Percentiles rank a stretch among this genome's conserved stretches.
Evolutionary conservation across 2,113 vertebrate genomes (phyloP).

Genomic region (Ammodytes dubius): DNA sequence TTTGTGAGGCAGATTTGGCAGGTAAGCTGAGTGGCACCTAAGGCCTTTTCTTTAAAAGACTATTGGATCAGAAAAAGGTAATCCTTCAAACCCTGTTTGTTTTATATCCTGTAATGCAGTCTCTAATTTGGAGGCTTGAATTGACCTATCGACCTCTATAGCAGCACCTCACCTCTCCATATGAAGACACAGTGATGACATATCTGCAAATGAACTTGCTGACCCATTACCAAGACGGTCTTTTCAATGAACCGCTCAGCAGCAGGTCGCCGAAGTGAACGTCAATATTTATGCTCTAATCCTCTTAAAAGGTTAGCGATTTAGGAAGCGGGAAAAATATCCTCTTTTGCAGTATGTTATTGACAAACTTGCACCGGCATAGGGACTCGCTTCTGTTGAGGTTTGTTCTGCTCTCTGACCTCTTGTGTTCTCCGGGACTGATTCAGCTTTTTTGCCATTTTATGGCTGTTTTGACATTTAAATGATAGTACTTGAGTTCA

Average conservation of each 20-base stretch:
- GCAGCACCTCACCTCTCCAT: not conserved
- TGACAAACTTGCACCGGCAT: not conserved
- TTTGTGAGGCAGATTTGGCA: slow-evolving; percentile 63
- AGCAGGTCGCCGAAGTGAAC: slow-evolving; percentile 32
- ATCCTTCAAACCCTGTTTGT: not conserved
- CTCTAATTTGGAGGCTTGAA: not conserved
- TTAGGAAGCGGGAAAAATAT: slow-evolving; percentile 10
- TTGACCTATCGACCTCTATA: slow-evolving; percentile 4
- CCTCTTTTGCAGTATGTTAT: slow-evolving; percentile 19
- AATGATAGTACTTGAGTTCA: slow-evolving; percentile 3
- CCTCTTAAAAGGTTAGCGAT: slow-evolving; percentile 33
- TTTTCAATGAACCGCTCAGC: slow-evolving; percentile 13
- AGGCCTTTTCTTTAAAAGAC: slow-evolving; percentile 38
- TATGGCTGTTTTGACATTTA: slow-evolving; percentile 50
- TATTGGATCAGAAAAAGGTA: slow-evolving; percentile 4
- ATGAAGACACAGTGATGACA: not conserved
- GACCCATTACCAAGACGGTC: slow-evolving; percentile 26
- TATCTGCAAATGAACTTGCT: slow-evolving; percentile 27
- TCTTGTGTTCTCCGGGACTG: not conserved
- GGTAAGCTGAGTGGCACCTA: slow-evolving; percentile 29
- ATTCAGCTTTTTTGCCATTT: slow-evolving; percentile 42
- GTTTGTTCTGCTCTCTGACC: slow-evolving; percentile 34
- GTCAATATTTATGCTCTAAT: slow-evolving; percentile 48
- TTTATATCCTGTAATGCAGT: not conserved
- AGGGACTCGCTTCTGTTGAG: not conserved